Evolutionary conservation across 2,797 vertebrate genomes (phyloP).

Genomic region (Bryconaethiops microstoma): DNA sequence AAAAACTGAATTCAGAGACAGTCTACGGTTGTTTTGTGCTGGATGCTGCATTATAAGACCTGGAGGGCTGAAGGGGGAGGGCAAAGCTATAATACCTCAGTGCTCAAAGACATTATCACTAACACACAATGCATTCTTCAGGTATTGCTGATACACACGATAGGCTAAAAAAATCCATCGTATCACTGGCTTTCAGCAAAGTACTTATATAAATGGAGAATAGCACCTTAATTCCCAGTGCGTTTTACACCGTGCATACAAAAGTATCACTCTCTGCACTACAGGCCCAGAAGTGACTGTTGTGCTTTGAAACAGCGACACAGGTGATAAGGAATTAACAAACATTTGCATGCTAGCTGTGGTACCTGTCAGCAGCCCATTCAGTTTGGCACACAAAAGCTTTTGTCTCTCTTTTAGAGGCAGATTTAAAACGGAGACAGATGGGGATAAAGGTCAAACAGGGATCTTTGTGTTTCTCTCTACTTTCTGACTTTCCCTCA

Average conservation of each 20-base stretch:
- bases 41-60: too few species aligned
- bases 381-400: constrained; percentile 26
- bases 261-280: not conserved
- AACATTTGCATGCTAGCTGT: constrained; percentile 33
- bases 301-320: not conserved
- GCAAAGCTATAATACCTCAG: too few species aligned
- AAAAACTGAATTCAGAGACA: too few species aligned
- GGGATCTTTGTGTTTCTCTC: not conserved
- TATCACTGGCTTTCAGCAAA: too few species aligned
- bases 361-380: constrained; percentile 10
- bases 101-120: too few species aligned
- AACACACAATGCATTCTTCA: too few species aligned
- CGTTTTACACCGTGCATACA: not conserved
- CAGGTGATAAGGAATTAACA: constrained; percentile 21
- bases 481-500: constrained; percentile 6
- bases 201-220: too few species aligned
- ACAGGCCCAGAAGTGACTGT: not conserved
- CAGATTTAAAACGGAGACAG: constrained; percentile 33
- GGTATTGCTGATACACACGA: too few species aligned
- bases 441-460: not conserved
- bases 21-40: too few species aligned
- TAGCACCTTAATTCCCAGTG: not conserved
- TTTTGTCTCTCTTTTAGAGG: constrained; percentile 33
- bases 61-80: too few species aligned
- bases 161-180: too few species aligned